These are phyloP conservation scores for Zaprionus taronus DNA, from an alignment of 1,140 invertebrate genomes.

Conservation along the genomic window DNA sequence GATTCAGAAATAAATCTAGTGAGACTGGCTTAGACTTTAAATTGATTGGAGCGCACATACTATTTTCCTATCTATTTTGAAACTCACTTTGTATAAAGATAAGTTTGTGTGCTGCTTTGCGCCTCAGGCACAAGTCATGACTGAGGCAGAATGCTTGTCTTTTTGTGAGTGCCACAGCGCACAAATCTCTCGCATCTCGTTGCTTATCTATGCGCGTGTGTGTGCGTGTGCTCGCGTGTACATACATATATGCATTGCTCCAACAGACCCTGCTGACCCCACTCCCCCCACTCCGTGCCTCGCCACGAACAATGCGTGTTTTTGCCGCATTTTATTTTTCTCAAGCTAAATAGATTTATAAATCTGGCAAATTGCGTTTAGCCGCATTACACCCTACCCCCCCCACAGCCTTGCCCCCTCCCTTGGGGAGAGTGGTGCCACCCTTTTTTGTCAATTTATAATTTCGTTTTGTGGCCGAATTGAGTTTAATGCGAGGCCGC, in stretches of 20 bases:
- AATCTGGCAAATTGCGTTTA: slow-evolving; percentile 55
- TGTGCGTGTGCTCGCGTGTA: neutral
- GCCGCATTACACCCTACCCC: neutral
- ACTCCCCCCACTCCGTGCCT: neutral
- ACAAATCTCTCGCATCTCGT: neutral
- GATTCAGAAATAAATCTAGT: no score
- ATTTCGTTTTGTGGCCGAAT: slow-evolving; percentile 40
- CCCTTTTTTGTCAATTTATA: slow-evolving; percentile 36
- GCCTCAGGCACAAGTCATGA: neutral
- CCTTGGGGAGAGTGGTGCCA: neutral
- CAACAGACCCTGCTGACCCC: neutral
- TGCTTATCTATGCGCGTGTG: neutral
- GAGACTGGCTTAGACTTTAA: neutral
- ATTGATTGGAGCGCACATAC: no score
- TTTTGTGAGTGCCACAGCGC: neutral
- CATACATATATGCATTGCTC: neutral
- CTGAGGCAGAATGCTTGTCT: neutral
- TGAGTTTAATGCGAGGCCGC: slow-evolving; percentile 32
- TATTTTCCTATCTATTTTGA: neutral
- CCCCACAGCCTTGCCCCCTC: neutral
- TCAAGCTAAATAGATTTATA: slow-evolving; percentile 50
- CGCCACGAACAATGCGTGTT: slow-evolving; percentile 4
- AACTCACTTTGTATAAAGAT: neutral
- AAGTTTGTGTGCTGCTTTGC: neutral
- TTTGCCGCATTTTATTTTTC: slow-evolving; percentile 39